A percentile compares a stretch with the other conserved stretches of the same genome.
Evolutionary conservation across 2,113 vertebrate genomes (phyloP).

Genomic region (Cisticola juncidis): DNA sequence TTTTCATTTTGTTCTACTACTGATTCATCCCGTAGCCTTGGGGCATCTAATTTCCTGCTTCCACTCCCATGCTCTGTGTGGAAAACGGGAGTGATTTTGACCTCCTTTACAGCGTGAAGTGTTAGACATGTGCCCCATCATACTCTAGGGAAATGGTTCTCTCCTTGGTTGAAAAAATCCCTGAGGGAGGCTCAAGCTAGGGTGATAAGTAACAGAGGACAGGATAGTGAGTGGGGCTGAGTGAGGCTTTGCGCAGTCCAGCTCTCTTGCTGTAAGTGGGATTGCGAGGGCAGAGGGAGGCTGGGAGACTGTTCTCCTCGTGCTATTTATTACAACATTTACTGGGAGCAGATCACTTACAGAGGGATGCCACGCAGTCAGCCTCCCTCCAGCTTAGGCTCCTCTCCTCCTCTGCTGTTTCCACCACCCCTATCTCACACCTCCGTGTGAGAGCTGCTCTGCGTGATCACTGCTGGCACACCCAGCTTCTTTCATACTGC

Average conservation of each 20-base stretch:
- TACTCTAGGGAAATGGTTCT: neutral
- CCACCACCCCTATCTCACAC: neutral
- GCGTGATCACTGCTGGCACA: rapidly evolving
- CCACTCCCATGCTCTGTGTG: neutral
- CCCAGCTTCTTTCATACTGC: neutral
- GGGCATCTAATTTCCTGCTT: slow-evolving; percentile 62
- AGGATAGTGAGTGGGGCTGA: neutral
- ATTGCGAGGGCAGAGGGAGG: neutral
- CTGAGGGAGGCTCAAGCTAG: neutral
- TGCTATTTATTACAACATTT: neutral
- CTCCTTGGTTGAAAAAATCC: neutral
- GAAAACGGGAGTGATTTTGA: slow-evolving; percentile 39
- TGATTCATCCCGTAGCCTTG: slow-evolving; percentile 50
- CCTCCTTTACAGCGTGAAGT: neutral
- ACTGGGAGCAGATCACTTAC: neutral
- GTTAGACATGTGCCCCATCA: neutral
- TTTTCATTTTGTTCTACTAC: slow-evolving; percentile 38
- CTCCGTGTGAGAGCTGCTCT: neutral
- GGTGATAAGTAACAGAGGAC: neutral
- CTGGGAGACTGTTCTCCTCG: neutral
- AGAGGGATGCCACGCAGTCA: neutral
- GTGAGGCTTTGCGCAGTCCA: neutral
- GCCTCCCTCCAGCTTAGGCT: neutral
- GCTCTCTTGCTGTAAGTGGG: neutral
- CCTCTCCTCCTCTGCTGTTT: neutral